Evolutionary conservation across 1,140 invertebrate genomes (phyloP), one percentile per base, ranked within the genome.

Genomic region (Dendrolimus punctatus): DNA sequence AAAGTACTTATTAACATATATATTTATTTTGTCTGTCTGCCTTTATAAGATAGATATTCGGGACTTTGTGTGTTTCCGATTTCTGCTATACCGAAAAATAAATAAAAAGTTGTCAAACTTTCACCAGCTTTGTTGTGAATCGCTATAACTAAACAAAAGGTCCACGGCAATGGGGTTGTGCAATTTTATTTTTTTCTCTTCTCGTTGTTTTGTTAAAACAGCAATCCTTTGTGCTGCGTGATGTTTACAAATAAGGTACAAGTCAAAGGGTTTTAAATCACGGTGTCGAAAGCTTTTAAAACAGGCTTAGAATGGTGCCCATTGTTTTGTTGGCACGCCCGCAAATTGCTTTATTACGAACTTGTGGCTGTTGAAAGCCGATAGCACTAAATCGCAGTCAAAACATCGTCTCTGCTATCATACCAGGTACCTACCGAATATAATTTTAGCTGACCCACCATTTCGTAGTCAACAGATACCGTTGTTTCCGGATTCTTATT

Each of bases 261-360:
- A 77, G 71, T 80, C 80, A 83, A 84, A 86, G 83, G 83, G 81
- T 85, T 83, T 84, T 86, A 86, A 85, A 86, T 86, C 80, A 85
- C 72, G 63, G 75, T 63, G 80, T 83, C 71, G 80, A 83, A 80
- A 86, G 81, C 74, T 83, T 79, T 84, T 75, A 76, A 83, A 86
- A 83, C 76, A 83, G 76, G 70, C 75, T 86, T 79, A 85, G 80
- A 84, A 83, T 66, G 68, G 66, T 57, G 67, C 51, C 67, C 67
- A 80, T 86, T 86, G 83, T 86, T 82, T 81, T 80, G 76, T 71
- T 81, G 75, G 76, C 74, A 72, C 68, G 71, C 65, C 71, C 66
- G 70, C 77, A 81, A 86, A 86, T 86, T 79, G 76, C 83, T 86
- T 86, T 86, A 86, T 86, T 86, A 85, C 78, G 51, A 60, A 63